These are phyloP conservation scores for Formica exsecta DNA, from an alignment of 1,140 invertebrate species.

Conservation along the genomic window DNA sequence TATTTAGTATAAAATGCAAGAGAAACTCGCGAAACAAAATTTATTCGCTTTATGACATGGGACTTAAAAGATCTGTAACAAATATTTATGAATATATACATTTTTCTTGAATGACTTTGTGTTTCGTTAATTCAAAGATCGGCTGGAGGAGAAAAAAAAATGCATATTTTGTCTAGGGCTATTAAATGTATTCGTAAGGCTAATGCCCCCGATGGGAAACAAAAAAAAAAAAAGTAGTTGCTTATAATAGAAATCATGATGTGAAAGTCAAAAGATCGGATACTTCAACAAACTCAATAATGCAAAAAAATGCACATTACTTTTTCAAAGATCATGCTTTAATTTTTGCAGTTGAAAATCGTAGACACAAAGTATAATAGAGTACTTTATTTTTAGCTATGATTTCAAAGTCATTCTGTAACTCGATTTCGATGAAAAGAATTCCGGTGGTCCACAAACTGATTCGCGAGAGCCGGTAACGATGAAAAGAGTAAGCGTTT, in stretches of 20 bases:
- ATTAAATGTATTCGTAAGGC: background rate
- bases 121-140: background rate
- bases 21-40: background rate
- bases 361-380: background rate
- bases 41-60: background rate
- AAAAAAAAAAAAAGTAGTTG: background rate
- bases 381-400: constrained; percentile 9
- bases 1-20: background rate
- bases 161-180: constrained; percentile 2
- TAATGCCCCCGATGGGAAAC: background rate
- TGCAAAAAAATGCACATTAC: background rate
- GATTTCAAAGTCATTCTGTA: background rate
- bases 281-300: background rate
- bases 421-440: background rate
- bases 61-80: background rate
- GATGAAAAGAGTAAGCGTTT: background rate
- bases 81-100: constrained; percentile 4
- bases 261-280: background rate
- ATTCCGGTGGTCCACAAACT: background rate
- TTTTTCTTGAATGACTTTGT: constrained; percentile 9
- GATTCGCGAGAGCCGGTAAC: background rate
- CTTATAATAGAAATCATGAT: background rate
- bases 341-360: background rate
- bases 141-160: background rate
- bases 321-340: background rate